Conservation (phyloP, 2,113 vertebrate genomes). For the Synodontis membranacea region DNA sequence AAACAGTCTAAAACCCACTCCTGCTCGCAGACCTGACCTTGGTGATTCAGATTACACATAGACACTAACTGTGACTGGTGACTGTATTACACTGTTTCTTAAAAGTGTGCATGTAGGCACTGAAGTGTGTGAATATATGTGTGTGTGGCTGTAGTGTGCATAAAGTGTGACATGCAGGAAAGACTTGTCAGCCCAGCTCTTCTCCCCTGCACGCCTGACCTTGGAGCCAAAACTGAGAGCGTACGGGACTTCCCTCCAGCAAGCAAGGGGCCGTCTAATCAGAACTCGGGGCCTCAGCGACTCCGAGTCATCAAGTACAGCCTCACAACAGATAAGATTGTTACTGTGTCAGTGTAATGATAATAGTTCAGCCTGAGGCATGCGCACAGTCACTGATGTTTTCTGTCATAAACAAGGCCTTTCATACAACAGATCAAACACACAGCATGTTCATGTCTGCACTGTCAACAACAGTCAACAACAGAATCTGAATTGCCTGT, state of each 20-base stretch:
- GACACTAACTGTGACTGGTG: neutral
- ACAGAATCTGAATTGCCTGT: neutral
- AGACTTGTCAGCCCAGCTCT: constrained; percentile 84
- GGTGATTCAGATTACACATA: constrained; percentile 59
- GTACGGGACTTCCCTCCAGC: constrained; percentile 68
- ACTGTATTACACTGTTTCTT: neutral
- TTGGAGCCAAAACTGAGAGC: constrained; percentile 71
- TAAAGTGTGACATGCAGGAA: constrained; percentile 94
- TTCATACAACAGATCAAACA: constrained; percentile 30
- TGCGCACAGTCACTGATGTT: neutral
- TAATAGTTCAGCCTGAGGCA: constrained; percentile 16
- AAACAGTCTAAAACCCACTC: constrained; percentile 40
- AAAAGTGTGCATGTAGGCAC: neutral
- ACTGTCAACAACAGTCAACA: neutral
- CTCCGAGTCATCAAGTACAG: constrained; percentile 77
- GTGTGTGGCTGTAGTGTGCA: constrained; percentile 73
- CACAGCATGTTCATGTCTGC: constrained; percentile 12
- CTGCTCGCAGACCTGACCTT: constrained; percentile 48
- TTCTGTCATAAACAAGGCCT: constrained; percentile 5
- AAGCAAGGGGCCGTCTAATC: constrained; percentile 71
- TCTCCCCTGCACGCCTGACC: constrained; percentile 69
- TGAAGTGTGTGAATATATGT: neutral
- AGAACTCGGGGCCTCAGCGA: constrained; percentile 61
- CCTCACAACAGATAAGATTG: neutral
- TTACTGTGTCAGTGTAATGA: neutral